Base-by-base conservation (phyloP, 2,888 invertebrate genomes). In the Acleris emargana region DNA sequence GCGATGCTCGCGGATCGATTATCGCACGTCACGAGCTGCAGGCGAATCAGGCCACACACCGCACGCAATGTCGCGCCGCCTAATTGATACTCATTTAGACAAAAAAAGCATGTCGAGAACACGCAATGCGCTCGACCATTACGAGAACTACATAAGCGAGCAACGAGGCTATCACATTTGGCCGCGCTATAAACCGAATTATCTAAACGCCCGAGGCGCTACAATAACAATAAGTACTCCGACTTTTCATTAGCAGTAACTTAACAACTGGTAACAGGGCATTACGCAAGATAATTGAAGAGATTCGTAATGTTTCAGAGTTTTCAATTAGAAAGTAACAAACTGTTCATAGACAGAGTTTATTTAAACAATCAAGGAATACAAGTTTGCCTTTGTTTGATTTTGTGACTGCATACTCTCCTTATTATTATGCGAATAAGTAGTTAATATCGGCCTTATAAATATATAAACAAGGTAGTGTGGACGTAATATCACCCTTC, bases 241-340 rank as follows among this genome's bases (percentile, higher is more conserved):
- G 81, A 82, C 77, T 83, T 89, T 88, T 85, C 86, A 88, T 88
- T 89, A 86, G 84, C 87, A 88, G 80, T 88, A 88, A 88, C 84
- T 88, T 88, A 82, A 77, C 76, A 77, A 71, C 71, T 73, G 73
- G 74, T 78, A 80, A 79, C 77, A 71, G 72, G 64, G 75, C 69
- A 73, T 74, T 78, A 78, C 72, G 74, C 75, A 76, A 79, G 71
- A 76, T 77, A 74, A 80, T 79, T 78, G 73, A 70, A 69, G 72
- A 68, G 74, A 72, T 69, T 73, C 72, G 72, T 70, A 74, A 79
- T 76, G 72, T 74, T 79, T 74, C 71, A 71, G 49, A 49, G 28
- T 11, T 49, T 49, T 17, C 49, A 11, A 18, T 58, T 58, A 45
- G 47, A 28, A 38, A 25, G 22, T 47, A 58, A 45, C 5, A 13